Base-by-base conservation (phyloP, 2,113 vertebrate genomes). In the Poecilia latipinna region DNA sequence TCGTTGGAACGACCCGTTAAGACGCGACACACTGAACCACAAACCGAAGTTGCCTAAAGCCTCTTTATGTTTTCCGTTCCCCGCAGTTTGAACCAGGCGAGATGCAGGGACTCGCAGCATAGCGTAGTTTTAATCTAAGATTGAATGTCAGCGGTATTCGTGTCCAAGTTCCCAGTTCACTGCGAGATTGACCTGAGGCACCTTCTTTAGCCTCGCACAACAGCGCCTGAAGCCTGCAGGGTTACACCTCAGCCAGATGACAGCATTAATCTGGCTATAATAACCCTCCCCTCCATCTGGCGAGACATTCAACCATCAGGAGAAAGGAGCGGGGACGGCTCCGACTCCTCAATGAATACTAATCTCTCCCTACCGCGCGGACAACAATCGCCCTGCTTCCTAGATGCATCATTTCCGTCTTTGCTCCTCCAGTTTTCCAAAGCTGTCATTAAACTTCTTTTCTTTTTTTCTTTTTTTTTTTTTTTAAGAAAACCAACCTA, bases 241-340 rank as follows among this genome's bases (percentile, higher is more conserved):
- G 88, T 86, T 89, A 78, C 88, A 90, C 88, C 80, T 88, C 80
- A 72, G 77, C 84, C 84, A 87, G 83, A 91, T 91, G 86, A 91
- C 86, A 74, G 71, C 77, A 79, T 85, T 91, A 91, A 90, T 88
- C 91, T 86, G 89, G 72, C 78, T 79, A 78, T 73, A 80, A 72
- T 65, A 28, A 81, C 73, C 86, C 79, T 85, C 75, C 82, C 70
- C 79, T 80, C 90, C 92, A 90, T 92, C 91, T 92, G 91, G 74
- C 48, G 28, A 78, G 75, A 82, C 29, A 44, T 69, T 76, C 28
- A 32, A 87, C 82, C 86, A 79, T 84, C 90, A 88, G 62, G 70
- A 85, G 78, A 74, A 83, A 88, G 84, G 64, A 74, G 62, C 79
- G 68, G 68, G 39, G 79, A 82, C 66, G 72, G 80, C 69, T 79